A percentile compares a stretch with the other conserved stretches of the same genome.
These are phyloP conservation scores for Drosophila prosaltans DNA, from an alignment of 1,140 invertebrate species.

Conservation along the genomic window DNA sequence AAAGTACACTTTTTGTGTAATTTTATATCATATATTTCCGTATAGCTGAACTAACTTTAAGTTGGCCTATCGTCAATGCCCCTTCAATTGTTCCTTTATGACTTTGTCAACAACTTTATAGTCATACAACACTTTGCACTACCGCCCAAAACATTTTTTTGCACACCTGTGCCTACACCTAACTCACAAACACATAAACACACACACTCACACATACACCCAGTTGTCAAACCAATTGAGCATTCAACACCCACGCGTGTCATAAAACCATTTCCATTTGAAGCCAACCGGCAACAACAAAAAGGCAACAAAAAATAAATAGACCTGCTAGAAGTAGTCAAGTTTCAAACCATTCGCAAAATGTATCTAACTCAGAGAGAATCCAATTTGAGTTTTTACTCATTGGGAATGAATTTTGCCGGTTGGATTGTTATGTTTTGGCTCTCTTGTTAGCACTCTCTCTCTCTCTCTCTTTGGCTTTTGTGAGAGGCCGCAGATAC, in stretches of 20 bases:
- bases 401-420: constrained; percentile 20
- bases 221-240: constrained; percentile 36
- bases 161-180: constrained; percentile 50
- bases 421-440: background rate
- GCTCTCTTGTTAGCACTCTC: background rate
- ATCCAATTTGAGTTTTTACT: constrained; percentile 52
- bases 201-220: constrained; percentile 2
- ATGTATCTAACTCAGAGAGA: constrained; percentile 69
- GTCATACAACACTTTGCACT: constrained; percentile 17
- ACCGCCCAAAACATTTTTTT: constrained; percentile 17
- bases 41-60: background rate
- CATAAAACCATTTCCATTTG: constrained; percentile 24
- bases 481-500: background rate
- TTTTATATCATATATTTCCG: background rate
- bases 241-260: constrained; percentile 37
- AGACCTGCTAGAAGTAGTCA: constrained; percentile 33
- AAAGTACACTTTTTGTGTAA: background rate
- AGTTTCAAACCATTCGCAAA: constrained; percentile 43
- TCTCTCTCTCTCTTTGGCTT: constrained; percentile 6
- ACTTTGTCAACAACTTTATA: constrained; percentile 27
- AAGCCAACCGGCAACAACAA: background rate
- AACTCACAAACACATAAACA: constrained; percentile 7
- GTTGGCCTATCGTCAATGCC: constrained; percentile 9
- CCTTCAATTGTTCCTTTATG: constrained; percentile 14
- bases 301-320: background rate